Evolutionary conservation across 2,113 vertebrate species (phyloP), one percentile per base, ranked within the genome.

Genomic region (Tragelaphus buxtoni): DNA sequence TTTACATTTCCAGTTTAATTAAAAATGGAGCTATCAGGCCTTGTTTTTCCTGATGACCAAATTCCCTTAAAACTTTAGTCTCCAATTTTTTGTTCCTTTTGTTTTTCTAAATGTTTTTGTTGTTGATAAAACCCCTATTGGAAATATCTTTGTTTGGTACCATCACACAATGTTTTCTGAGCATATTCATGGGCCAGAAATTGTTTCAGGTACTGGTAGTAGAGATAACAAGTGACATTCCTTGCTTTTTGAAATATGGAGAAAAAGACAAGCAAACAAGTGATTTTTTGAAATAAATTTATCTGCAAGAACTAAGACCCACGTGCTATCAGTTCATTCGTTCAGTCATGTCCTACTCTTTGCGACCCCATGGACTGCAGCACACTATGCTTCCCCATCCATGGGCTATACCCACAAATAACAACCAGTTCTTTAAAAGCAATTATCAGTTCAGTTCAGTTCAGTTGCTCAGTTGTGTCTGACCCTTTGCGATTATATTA

Each of bases 11-110:
- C 58, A 58, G 5, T 80, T 89, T 92, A 85, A 85, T 81, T 65
- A 60, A 96, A 96, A 83, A 5, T 55, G 18, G 45, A 12, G 22
- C 28, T 61, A 5, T 28, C 24, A 77, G 32, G 10, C 4, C 4
- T 88, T 84, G 4, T 85, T 96, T 95, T 82, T 88, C 61, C 56
- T 83, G 56, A 93, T n/a, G 90, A 89, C 45, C 28, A 76, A 94
- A 86, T 28, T 49, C 2, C 42, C 95, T 85, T 26, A 88, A 72
- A 65, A 51, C 30, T 13, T 65, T 60, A 26, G 4, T 83, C 20
- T 56, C 24, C 5, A 7, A 30, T 39, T 61, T 56, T 80, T 56
- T n/a, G 26, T 49, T 74, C 22, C 69, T 74, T 89, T 96, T 63
- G 3, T 6, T 53, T 88, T 95, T 39, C 28, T 83, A n/a, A 42